Conservation (phyloP, 92 coral and sea anemone species). For the Palythoa grandiflora region DNA sequence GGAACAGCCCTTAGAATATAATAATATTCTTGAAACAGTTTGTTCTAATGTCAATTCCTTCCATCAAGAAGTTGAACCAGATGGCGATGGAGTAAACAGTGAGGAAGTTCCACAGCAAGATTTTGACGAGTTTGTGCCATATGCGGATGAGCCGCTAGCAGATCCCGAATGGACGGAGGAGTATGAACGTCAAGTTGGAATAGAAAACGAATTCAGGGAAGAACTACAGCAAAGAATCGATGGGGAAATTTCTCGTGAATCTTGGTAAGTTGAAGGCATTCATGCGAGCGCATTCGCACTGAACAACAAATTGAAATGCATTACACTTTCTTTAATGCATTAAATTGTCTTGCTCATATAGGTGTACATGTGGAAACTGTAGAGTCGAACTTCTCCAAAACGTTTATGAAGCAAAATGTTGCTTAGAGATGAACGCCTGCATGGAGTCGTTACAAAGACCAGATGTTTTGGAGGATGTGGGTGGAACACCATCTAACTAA, state of each 20-base stretch:
- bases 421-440: slow-evolving; percentile 36
- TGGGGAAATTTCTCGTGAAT: slow-evolving; percentile 1
- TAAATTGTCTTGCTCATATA: not conserved
- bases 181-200: slow-evolving; percentile 31
- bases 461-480: slow-evolving; percentile 45
- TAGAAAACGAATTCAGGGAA: slow-evolving; percentile 36
- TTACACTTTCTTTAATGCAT: slow-evolving; percentile 9
- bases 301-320: slow-evolving; percentile 8
- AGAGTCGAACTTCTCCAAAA: slow-evolving; percentile 33
- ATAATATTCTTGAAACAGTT: slow-evolving; percentile 13
- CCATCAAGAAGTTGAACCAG: slow-evolving; percentile 35
- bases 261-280: slow-evolving; percentile 21
- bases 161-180: slow-evolving; percentile 48
- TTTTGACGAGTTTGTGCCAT: slow-evolving; percentile 43
- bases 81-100: slow-evolving; percentile 27
- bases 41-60: slow-evolving; percentile 13
- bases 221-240: slow-evolving; percentile 34
- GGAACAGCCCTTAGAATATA: slow-evolving; percentile 12
- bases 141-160: slow-evolving; percentile 56
- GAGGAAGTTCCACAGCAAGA: slow-evolving; percentile 33
- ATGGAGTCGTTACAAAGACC: slow-evolving; percentile 22
- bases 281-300: slow-evolving; percentile 20
- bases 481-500: slow-evolving; percentile 47
- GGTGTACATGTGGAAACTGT: slow-evolving; percentile 49
- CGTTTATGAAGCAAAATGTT: slow-evolving; percentile 40